These are phyloP conservation scores for Penaeus chinensis DNA, from an alignment of 1,140 invertebrate genomes.

Conservation along the genomic window DNA sequence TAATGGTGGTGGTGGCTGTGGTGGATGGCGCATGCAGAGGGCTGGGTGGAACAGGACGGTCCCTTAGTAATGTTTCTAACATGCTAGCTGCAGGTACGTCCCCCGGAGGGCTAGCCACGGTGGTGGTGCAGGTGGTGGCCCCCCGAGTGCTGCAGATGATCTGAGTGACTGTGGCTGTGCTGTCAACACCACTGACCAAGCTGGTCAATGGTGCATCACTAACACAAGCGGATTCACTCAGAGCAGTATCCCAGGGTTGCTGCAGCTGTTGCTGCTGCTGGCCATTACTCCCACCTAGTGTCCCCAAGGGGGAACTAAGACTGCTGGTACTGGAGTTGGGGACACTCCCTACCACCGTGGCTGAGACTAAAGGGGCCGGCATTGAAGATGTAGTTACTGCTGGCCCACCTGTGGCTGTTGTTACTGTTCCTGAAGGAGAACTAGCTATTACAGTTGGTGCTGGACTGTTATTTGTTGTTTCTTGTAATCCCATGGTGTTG, in stretches of 20 bases:
- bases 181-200: slow-evolving; percentile 40
- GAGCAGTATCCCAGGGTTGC: slow-evolving; percentile 44
- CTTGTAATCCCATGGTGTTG: slow-evolving; percentile 29
- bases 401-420: slow-evolving; percentile 4
- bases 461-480: slow-evolving; percentile 29
- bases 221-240: slow-evolving; percentile 20
- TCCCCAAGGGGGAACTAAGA: slow-evolving; percentile 58
- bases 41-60: slow-evolving; percentile 56
- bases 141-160: slow-evolving; percentile 44
- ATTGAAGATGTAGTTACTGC: slow-evolving; percentile 24
- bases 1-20: slow-evolving; percentile 47
- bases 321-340: slow-evolving; percentile 42
- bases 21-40: slow-evolving; percentile 46
- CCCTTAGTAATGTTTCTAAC: slow-evolving; percentile 63
- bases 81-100: slow-evolving; percentile 60
- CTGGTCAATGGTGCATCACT: slow-evolving; percentile 17
- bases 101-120: slow-evolving; percentile 63
- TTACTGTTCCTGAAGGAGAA: slow-evolving; percentile 20
- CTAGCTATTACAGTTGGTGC: slow-evolving; percentile 1
- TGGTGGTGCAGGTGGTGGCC: slow-evolving; percentile 62
- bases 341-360: slow-evolving; percentile 64
- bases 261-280: slow-evolving; percentile 52
- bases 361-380: slow-evolving; percentile 64
- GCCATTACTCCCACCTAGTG: slow-evolving; percentile 59
- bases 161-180: slow-evolving; percentile 34